Evolutionary conservation across 2,888 invertebrate species (phyloP).

Genomic region (Adelognathus sp.): DNA sequence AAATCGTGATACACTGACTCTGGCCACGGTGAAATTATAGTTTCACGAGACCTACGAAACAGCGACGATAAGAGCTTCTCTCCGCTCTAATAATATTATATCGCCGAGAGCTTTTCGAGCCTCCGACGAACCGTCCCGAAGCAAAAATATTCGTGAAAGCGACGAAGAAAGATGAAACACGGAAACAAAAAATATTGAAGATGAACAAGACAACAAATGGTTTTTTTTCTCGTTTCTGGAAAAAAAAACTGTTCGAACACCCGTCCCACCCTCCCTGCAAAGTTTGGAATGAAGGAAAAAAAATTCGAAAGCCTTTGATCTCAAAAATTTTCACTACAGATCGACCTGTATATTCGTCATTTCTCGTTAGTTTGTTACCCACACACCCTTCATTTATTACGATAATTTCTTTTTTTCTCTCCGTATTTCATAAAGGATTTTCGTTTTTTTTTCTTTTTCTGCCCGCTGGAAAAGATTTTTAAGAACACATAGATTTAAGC

Average conservation of each 20-base stretch:
- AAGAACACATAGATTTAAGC: constrained; percentile 42
- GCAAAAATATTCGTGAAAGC: constrained; percentile 19
- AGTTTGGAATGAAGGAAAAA: neutral
- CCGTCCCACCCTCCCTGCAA: neutral
- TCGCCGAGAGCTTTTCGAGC: constrained; percentile 28
- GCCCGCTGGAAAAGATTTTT: constrained; percentile 38
- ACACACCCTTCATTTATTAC: constrained; percentile 39
- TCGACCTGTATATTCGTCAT: constrained; percentile 51
- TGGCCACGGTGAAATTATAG: neutral
- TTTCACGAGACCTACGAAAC: constrained; percentile 8
- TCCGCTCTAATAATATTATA: constrained; percentile 53
- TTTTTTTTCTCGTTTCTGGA: neutral
- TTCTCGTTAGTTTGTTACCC: constrained; percentile 50
- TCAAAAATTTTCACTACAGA: constrained; percentile 31
- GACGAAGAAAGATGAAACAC: neutral
- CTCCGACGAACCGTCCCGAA: constrained; percentile 50
- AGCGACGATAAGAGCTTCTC: neutral
- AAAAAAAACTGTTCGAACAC: neutral
- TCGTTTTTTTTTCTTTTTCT: constrained; percentile 20
- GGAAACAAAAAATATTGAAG: neutral
- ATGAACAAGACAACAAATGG: constrained; percentile 2
- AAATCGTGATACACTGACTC: neutral
- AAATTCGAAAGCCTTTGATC: constrained; percentile 17
- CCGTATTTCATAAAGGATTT: neutral
- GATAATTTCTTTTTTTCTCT: too few species aligned